A percentile compares a stretch with the other conserved stretches of the same genome.
phyloP scores from a whole-genome alignment of 2,113 vertebrate genomes.

The Caranx ignobilis region DNA sequence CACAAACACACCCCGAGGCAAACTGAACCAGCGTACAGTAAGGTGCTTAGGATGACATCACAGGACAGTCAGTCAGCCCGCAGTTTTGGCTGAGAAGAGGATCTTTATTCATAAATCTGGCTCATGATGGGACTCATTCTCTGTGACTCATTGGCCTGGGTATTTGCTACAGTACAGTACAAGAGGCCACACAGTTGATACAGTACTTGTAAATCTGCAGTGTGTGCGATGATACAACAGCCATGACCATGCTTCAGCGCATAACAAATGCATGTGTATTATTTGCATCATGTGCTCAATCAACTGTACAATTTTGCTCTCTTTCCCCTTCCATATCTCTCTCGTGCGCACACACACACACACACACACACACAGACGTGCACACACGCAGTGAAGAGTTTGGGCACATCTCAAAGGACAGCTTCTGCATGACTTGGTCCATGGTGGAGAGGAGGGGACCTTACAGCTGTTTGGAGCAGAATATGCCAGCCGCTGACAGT shows the following conservation, averaged over 20 bases:
- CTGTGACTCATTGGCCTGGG: constrained; percentile 36
- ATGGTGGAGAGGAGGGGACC: constrained; percentile 71
- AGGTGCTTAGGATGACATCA: constrained; percentile 47
- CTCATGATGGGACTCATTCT: constrained; percentile 27
- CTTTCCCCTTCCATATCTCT: constrained; percentile 29
- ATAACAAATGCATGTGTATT: constrained; percentile 56
- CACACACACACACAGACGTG: constrained; percentile 6
- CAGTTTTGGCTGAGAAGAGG: constrained; percentile 25
- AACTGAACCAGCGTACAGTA: constrained; percentile 28
- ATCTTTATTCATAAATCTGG: constrained; percentile 36
- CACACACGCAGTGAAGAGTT: constrained; percentile 62
- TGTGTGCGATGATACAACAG: constrained; percentile 33
- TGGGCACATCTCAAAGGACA: constrained; percentile 76
- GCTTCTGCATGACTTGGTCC: constrained; percentile 79
- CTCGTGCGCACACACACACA: constrained; percentile 13
- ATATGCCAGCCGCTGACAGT: constrained; percentile 71
- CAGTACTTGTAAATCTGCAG: constrained; percentile 21
- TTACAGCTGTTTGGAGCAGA: constrained; percentile 80
- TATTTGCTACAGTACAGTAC: constrained; percentile 17
- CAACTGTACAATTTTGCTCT: constrained; percentile 54
- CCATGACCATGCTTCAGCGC: constrained; percentile 38
- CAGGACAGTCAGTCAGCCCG: constrained; percentile 28
- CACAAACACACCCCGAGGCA: not conserved
- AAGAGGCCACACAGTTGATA: constrained; percentile 9
- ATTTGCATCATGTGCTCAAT: constrained; percentile 76